phyloP scores from a whole-genome alignment of 1,140 invertebrate genomes.

The Aphis craccivora region DNA sequence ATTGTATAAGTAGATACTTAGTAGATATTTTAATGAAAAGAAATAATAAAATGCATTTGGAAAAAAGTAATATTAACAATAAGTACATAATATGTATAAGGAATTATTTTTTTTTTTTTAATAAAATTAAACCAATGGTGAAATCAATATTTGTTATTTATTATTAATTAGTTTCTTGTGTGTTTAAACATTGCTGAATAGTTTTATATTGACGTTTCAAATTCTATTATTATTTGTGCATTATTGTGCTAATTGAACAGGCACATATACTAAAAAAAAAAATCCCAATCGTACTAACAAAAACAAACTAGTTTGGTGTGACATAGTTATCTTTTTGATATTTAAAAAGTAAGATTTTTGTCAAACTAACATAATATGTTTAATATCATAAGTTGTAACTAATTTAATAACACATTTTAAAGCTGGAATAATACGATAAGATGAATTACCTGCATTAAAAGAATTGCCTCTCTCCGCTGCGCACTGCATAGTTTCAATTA shows the following conservation, averaged over 20 bases:
- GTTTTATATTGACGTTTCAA: background rate
- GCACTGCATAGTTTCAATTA: background rate
- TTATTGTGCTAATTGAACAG: background rate
- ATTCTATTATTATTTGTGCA: background rate
- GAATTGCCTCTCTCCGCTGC: background rate
- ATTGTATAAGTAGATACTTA: background rate
- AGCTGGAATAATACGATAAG: background rate
- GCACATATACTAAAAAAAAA: background rate
- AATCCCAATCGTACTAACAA: background rate
- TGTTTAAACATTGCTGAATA: background rate
- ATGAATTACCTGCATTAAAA: background rate
- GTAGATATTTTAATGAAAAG: background rate
- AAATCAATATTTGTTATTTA: conserved; percentile 4
- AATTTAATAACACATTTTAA: background rate
- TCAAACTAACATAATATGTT: background rate
- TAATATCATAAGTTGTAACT: background rate
- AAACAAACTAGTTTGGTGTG: background rate
- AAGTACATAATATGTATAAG: background rate
- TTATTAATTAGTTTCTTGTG: background rate
- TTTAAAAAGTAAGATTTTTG: background rate
- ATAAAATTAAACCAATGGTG: background rate
- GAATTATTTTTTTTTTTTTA: background rate
- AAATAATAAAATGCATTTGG: background rate
- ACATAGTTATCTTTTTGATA: background rate
- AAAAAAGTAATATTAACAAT: background rate